Evolutionary conservation across 2,797 vertebrate species (phyloP).

Genomic region (Lithobates pipiens): DNA sequence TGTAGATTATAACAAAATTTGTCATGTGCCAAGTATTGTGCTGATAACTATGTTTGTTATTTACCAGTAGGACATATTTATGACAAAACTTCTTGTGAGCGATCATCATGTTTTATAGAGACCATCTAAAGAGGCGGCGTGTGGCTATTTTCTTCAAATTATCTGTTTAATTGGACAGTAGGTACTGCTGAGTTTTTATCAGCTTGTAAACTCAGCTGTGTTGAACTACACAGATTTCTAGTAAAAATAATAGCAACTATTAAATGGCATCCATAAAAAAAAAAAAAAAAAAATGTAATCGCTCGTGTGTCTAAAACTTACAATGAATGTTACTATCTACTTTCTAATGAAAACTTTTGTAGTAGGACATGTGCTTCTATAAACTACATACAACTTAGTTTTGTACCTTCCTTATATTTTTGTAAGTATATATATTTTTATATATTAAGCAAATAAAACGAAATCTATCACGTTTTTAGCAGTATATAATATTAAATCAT

Average conservation of each 20-base stretch:
- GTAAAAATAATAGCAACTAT: constrained; percentile 28
- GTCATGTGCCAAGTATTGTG: neutral
- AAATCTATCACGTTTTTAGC: neutral
- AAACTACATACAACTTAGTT: neutral
- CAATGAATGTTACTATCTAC: constrained; percentile 1
- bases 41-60: neutral
- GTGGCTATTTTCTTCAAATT: constrained; percentile 29
- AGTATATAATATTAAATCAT: no score
- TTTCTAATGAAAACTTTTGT: neutral
- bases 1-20: neutral
- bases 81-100: neutral
- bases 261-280: constrained; percentile 33
- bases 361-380: neutral
- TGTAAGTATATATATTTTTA: neutral
- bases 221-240: constrained; percentile 13
- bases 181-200: constrained; percentile 1
- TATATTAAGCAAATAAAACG: neutral
- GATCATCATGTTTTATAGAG: neutral
- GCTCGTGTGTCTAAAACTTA: neutral
- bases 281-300: neutral
- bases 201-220: constrained; percentile 3
- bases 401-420: neutral
- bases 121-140: neutral
- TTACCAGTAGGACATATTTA: neutral
- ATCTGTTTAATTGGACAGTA: constrained; percentile 53